Conservation (phyloP, 2,888 invertebrate species). For the Nomada ferruginata region DNA sequence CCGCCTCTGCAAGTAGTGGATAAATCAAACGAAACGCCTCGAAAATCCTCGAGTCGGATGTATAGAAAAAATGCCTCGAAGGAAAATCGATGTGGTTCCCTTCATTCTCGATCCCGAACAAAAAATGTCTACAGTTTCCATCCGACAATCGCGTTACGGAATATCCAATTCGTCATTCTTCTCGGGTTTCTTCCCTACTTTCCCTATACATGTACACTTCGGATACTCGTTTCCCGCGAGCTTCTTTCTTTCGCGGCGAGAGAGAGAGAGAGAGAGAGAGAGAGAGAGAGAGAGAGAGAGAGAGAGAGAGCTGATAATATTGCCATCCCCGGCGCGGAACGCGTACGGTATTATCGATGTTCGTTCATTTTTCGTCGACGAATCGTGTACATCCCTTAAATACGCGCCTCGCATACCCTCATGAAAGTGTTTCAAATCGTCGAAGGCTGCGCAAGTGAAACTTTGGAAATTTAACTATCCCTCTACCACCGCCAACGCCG, state of each 20-base stretch:
- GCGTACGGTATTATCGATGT: background rate
- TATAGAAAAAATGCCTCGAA: too few relatives aligned
- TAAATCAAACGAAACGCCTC: background rate
- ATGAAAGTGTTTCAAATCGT: background rate
- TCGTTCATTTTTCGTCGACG: background rate
- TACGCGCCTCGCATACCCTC: background rate
- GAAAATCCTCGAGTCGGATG: background rate
- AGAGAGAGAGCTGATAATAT: conserved; percentile 14
- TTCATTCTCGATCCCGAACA: background rate
- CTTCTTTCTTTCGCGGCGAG: conserved; percentile 11
- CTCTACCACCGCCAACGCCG: too few relatives aligned
- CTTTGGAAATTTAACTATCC: too few relatives aligned
- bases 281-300: conserved; percentile 10
- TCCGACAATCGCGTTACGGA: conserved; percentile 24
- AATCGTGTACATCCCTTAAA: background rate
- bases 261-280: background rate
- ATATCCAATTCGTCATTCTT: conserved; percentile 40
- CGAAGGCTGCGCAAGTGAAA: background rate
- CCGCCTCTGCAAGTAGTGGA: too few relatives aligned
- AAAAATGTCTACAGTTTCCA: conserved; percentile 1
- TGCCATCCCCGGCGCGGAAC: background rate
- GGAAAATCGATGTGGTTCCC: background rate
- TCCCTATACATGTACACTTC: too few relatives aligned
- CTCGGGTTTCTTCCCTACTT: conserved; percentile 50
- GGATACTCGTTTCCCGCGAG: background rate